phyloP scores from a whole-genome alignment of 2,797 vertebrate species.

The Mus caroli region DNA sequence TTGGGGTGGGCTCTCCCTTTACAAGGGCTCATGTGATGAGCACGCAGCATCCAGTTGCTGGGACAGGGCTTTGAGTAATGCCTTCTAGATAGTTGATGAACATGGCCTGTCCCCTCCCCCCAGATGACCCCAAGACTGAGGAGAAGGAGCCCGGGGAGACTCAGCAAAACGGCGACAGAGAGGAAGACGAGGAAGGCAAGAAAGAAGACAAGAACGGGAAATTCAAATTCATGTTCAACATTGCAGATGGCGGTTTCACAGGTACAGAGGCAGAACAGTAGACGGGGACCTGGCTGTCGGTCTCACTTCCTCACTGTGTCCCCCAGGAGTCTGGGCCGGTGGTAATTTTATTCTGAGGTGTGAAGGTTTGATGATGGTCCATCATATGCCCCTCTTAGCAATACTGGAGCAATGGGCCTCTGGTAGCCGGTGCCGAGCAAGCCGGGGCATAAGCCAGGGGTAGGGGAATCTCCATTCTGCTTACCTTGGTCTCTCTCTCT shows the following conservation, averaged over 20 bases:
- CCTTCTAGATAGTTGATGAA: neutral
- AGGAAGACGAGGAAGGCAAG: slow-evolving; percentile 93
- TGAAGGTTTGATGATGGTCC: neutral
- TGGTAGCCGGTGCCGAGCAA: neutral
- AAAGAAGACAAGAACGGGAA: slow-evolving; percentile 94
- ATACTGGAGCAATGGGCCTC: neutral
- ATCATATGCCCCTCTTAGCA: neutral
- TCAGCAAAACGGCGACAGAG: slow-evolving; percentile 95
- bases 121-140: slow-evolving; percentile 90
- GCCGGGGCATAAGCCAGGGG: accelerated
- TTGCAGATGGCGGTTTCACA: slow-evolving; percentile 98
- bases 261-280: slow-evolving; percentile 86
- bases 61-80: neutral
- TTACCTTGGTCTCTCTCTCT: neutral
- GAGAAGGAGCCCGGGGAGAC: slow-evolving; percentile 91
- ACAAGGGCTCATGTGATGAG: neutral
- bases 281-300: neutral
- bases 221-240: slow-evolving; percentile 99
- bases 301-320: neutral
- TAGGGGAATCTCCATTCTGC: neutral
- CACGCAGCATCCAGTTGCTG: neutral
- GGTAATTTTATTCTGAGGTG: neutral
- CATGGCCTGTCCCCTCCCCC: neutral
- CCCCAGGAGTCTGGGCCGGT: neutral
- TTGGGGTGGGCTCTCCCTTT: neutral